These are phyloP conservation scores for Sebastes alutus DNA, from an alignment of 2,797 vertebrate genomes.

Conservation along the genomic window DNA sequence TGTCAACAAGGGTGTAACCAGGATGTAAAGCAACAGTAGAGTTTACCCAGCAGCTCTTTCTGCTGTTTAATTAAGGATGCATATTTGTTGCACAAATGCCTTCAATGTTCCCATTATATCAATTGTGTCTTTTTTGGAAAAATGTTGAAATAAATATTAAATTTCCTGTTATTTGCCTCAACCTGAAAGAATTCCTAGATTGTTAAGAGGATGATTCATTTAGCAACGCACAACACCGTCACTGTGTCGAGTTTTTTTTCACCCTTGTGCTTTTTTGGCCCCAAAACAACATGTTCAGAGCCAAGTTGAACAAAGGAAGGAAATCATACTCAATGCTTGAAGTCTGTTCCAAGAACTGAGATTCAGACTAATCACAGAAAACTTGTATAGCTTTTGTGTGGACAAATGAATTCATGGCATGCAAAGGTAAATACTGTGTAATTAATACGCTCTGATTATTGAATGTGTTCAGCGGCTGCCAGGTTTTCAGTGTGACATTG, in stretches of 20 bases:
- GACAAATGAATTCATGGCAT: conserved; percentile 40
- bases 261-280: not conserved
- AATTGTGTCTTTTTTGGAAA: conserved; percentile 7
- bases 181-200: conserved; percentile 20
- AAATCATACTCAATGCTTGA: conserved; percentile 55
- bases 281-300: conserved; percentile 22
- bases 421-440: conserved; percentile 23
- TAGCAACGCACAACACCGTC: conserved; percentile 1
- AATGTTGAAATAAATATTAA: not conserved
- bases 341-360: conserved; percentile 34
- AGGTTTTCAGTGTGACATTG: not conserved
- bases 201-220: conserved; percentile 25
- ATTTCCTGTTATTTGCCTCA: conserved; percentile 34
- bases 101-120: not conserved
- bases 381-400: conserved; percentile 45
- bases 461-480: not conserved
- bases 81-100: not conserved
- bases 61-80: not conserved
- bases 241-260: conserved; percentile 15
- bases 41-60: not conserved
- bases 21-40: conserved; percentile 7
- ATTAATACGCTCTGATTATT: conserved; percentile 24
- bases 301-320: conserved; percentile 62
- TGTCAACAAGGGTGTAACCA: conserved; percentile 17
- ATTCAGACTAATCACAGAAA: conserved; percentile 25